Conservation (phyloP, 2,888 invertebrate species). For the Leptogaster cylindrica region DNA sequence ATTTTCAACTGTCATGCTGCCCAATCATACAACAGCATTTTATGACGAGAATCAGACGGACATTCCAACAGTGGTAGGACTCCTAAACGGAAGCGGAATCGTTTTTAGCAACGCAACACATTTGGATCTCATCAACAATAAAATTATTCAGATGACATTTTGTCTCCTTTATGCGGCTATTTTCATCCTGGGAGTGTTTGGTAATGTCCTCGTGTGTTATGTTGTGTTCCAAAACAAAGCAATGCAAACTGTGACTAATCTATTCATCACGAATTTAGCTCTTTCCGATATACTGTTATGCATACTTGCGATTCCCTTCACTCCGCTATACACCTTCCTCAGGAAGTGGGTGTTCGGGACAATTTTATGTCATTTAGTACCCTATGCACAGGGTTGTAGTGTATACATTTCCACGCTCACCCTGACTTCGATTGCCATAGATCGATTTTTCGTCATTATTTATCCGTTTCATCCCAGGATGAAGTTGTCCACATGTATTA, state of each 20-base stretch:
- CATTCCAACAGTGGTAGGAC: background rate
- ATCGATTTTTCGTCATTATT: conserved; percentile 96
- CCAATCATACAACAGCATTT: background rate
- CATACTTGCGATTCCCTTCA: conserved; percentile 93
- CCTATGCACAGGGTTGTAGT: conserved; percentile 92
- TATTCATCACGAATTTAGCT: conserved; percentile 96
- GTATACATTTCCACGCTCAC: conserved; percentile 98
- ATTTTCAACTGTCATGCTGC: background rate
- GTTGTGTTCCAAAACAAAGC: conserved; percentile 92
- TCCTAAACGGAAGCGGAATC: background rate
- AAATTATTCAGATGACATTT: conserved; percentile 47
- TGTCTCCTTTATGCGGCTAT: conserved; percentile 74
- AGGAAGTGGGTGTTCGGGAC: conserved; percentile 93
- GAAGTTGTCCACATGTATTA: conserved; percentile 84
- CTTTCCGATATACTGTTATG: conserved; percentile 93
- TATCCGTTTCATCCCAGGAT: conserved; percentile 93
- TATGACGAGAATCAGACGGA: conserved; percentile 8
- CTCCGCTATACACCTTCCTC: conserved; percentile 91
- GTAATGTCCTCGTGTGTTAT: conserved; percentile 90
- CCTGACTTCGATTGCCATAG: conserved; percentile 95
- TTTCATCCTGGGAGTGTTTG: conserved; percentile 87
- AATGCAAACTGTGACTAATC: conserved; percentile 98
- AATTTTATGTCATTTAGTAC: conserved; percentile 88
- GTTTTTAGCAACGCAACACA: conserved; percentile 12
- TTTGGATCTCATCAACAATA: conserved; percentile 47